Percentiles rank a stretch among this genome's conserved stretches.
Conservation (phyloP, 2,113 vertebrate species). For the Takifugu flavidus region DNA sequence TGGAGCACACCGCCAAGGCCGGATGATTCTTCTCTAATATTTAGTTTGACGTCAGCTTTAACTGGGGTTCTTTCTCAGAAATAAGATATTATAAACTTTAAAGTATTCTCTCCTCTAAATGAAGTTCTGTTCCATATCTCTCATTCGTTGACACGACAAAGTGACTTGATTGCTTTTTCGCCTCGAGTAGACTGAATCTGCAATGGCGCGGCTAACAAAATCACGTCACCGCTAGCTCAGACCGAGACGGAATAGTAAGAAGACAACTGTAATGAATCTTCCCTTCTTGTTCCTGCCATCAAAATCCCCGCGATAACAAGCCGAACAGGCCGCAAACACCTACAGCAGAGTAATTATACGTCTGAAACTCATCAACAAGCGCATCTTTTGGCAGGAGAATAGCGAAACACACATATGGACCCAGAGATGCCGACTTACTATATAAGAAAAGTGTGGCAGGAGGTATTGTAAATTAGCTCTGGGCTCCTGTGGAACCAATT, state of each 20-base stretch:
- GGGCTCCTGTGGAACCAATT: constrained; percentile 75
- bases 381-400: constrained; percentile 14
- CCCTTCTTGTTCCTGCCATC: constrained; percentile 51
- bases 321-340: constrained; percentile 45
- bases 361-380: constrained; percentile 51
- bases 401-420: constrained; percentile 19
- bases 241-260: constrained; percentile 9
- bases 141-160: too few relatives aligned
- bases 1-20: too few relatives aligned
- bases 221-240: too few relatives aligned
- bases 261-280: constrained; percentile 47
- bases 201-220: too few relatives aligned
- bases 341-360: constrained; percentile 64
- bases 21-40: too few relatives aligned
- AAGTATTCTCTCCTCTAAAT: too few relatives aligned
- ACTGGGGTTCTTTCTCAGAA: too few relatives aligned
- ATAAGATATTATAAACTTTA: too few relatives aligned
- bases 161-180: too few relatives aligned
- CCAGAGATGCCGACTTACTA: constrained; percentile 23
- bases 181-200: too few relatives aligned
- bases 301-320: constrained; percentile 62
- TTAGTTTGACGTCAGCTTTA: too few relatives aligned
- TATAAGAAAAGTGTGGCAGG: constrained; percentile 51
- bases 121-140: too few relatives aligned
- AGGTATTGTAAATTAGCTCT: constrained; percentile 68